Conservation (phyloP, 2,797 vertebrate genomes). For the Cheirogaleus major region DNA sequence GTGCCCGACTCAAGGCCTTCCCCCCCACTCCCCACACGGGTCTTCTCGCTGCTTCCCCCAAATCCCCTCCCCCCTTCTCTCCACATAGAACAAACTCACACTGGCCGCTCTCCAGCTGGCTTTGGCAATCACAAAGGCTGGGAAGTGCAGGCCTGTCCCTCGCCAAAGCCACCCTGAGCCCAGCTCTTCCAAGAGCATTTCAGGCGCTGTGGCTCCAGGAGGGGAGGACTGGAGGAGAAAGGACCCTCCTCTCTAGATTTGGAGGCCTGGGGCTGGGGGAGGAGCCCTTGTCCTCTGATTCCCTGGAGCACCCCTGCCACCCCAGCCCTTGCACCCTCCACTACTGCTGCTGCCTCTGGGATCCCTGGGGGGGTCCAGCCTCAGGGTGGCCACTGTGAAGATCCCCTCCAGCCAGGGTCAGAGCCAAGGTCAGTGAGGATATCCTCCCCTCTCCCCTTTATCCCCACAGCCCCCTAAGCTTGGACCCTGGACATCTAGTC, state of each 20-base stretch:
- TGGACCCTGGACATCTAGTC: background rate
- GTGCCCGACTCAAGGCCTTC: background rate
- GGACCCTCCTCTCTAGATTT: background rate
- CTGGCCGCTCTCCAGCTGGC: background rate
- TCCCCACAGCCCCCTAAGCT: background rate
- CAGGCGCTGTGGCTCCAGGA: background rate
- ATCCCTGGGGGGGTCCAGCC: slow-evolving; percentile 93
- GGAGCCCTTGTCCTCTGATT: background rate
- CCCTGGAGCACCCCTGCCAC: background rate
- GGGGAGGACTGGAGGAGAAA: background rate
- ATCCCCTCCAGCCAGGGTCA: slow-evolving; percentile 88
- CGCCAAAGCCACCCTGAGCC: background rate
- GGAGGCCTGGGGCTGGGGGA: slow-evolving; percentile 31
- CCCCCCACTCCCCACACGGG: background rate
- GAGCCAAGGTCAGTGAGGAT: background rate
- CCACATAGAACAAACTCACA: background rate
- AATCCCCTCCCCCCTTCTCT: background rate
- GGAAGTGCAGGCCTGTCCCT: background rate
- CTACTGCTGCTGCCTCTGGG: slow-evolving; percentile 86
- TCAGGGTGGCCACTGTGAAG: slow-evolving; percentile 92
- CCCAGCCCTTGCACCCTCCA: slow-evolving; percentile 89
- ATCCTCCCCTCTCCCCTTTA: background rate
- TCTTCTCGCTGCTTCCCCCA: background rate
- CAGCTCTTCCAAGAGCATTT: background rate
- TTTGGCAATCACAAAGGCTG: background rate